Base-by-base conservation (phyloP, 1,140 invertebrate genomes). In the Lanistes nyassanus region DNA sequence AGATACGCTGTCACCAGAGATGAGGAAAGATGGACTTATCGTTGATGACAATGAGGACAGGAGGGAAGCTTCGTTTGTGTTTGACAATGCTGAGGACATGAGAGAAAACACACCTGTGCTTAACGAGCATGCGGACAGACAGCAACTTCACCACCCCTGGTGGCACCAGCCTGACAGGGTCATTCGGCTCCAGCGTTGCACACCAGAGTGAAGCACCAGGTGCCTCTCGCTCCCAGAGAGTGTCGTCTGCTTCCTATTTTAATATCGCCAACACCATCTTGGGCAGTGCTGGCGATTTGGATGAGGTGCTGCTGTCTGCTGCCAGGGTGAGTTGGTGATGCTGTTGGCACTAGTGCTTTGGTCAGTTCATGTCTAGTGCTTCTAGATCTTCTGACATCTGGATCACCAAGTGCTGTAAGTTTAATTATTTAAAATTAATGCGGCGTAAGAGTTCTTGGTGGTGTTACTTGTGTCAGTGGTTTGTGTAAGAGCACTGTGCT, bases 201-300 rank as follows among this genome's bases (percentile, higher is more conserved):
- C 26, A 19, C 7, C 64, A 55, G 39, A 34, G 56, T 36, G 47
- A 19, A n/a, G 36, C 42, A 11, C 9, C 58, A 51, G 31, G 37
- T 19, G 23, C 29, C 19, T 23, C 56, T n/a, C 56, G 67, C 16
- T 36, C 42, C 23, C 70, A 55, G 64, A 37, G 67, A 34, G 64
- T 42, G 26, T 56, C 67, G 7, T 65, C 74, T 34, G 42, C 58
- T 21, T 74, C 82, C 66, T 87, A 87, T 74, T 84, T 85, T 81
- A 84, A 87, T 77, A 86, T 87, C 55, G 86, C 86, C 34, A 81
- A 83, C n/a, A 82, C 84, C 58, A 79, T 87, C n/a, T 79, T 87
- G 34, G 82, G 84, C 26, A 78, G 82, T 19, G 78, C 80, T 29
- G 77, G 76, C 58, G 82, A 85, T 69, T 47, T 87, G 39, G 84